Base-by-base conservation (phyloP, 1,140 invertebrate genomes). In the Parasteatoda tepidariorum region DNA sequence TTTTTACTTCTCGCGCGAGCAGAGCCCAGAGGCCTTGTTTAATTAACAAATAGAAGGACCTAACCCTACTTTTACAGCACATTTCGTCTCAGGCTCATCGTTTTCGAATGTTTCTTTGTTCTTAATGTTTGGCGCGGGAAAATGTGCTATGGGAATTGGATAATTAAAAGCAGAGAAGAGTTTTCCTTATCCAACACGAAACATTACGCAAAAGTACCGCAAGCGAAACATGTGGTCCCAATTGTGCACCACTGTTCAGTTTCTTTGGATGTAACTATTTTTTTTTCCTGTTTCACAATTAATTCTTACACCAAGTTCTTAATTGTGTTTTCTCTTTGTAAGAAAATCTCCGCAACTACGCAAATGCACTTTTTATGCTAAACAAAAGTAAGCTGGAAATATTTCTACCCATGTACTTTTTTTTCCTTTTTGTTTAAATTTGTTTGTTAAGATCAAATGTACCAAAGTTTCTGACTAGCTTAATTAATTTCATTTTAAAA, bases 101-200 rank as follows among this genome's bases (percentile, higher is more conserved):
- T 61, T 79, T 68, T 68, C 76, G 30, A 68, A 79, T 79, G 54
- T 30, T 73, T 68, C 64, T 79, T 79, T 79, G 64, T 79, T 79
- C 76, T 79, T 79, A 79, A 79, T 79, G 76, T 66, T 68, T 79
- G 64, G 76, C 76, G 64, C 76, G 76, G 76, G 76, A 79, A 79
- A 68, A 79, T 61, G 38, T 67, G 76, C 76, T 68, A 31, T 57
- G 76, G 76, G 76, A 79, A 79, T 79, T 79, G 64, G 76, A 68
- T 79, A 79, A 79, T 79, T 79, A 79, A 79, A 79, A 79, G 76
- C 38, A 68, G 24, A 57, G 76, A 48, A 33, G 64, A 26, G 9
- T n/a, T n/a, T 31, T 33, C 33, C 59, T 41, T 55, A 67, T 64
- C 76, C 38, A 55, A 79, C 76, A 79, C 76, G 76, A 79, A 79